Base-by-base conservation (phyloP, 2,797 vertebrate genomes). In the Takifugu ocellatus region DNA sequence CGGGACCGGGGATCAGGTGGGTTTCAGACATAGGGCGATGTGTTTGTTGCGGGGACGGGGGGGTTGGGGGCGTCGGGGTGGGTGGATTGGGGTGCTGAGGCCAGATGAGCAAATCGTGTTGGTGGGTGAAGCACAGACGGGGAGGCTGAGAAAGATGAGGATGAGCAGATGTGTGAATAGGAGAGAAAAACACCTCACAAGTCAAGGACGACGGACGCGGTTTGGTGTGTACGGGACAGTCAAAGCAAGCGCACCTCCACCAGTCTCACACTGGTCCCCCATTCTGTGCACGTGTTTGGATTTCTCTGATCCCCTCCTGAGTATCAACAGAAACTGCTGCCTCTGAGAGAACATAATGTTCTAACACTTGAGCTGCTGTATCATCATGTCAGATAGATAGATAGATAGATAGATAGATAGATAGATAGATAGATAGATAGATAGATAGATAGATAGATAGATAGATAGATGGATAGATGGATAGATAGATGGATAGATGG, bases 1-100 rank as follows among this genome's bases (percentile, higher is more conserved):
- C 73, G 33, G 82, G 78, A 76, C 75, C 39, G 45, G 62, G 69
- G 78, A 77, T 75, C 81, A 86, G 81, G 75, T 81, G 84, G 80
- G 74, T 59, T 46, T 75, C 79, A 84, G 70, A 77, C 62, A 80
- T 70, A 78, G 75, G 78, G 16, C 6, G 44, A 46, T 46, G 44
- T 46, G 44, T n/a, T 12, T 10, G 12, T 6, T 11, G 42, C 42
- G 27, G 14, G 53, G 43, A 25, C 44, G 29, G 39, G 29, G 54
- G 17, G 0, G 27, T 3, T 0, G 54, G 44, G 44, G 24, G 44
- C 9, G 44, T 2, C 14, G 8, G 31, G 27, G 27, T 29, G 27
- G 27, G 27, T 7, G 27, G 27, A 7, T 4, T 4, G 27, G 27
- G 27, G 27, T 7, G 27, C 27, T 29, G 27, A 29, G 27, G 27